Base-by-base conservation (phyloP, 2,113 vertebrate genomes). In the Eptesicus fuscus region DNA sequence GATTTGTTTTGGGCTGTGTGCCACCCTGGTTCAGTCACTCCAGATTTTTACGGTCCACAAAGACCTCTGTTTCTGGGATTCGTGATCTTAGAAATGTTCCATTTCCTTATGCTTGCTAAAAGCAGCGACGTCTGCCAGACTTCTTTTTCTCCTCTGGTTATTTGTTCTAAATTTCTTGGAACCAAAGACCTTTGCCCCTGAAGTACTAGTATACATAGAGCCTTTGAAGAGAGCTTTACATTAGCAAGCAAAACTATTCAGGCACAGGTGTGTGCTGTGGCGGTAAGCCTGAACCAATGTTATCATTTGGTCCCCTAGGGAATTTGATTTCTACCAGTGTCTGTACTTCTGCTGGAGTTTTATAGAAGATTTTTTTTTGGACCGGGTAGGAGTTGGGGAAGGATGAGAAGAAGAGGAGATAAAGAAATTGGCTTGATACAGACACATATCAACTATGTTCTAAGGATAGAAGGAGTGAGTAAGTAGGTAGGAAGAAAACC, bases 101-200 rank as follows among this genome's bases (percentile, higher is more conserved):
- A 84, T 73, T 88, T 90, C 92, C 90, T 78, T 67, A 1, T 32
- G n/a, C 63, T 93, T 47, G 37, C 70, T 37, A 9, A 93, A 65
- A 88, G 65, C 90, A 44, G 17, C 4, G 22, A 69, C 28, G 30
- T 16, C 63, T 73, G 88, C 90, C 88, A 90, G 94, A 30, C 22
- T 12, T 61, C 71, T 78, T 69, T 25, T 37, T n/a, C 17, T 47
- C 32, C 16, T 37, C 0, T 7, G 6, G 56, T 70, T 78, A 0
- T 91, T 83, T 73, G 87, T 87, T 94, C 80, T 85, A 0, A 88
- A 32, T 85, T 95, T 95, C 96, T 96, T 78, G 53, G 97, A 97
- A 97, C 51, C 44, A 30, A 40, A 96, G 61, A 79, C 71, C 44
- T 82, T 71, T 16, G 1, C 37, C 73, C 32, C 61, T 44, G 40